Evolutionary conservation across 2,888 invertebrate species (phyloP), one percentile per base, ranked within the genome.

Genomic region (Macrophya alboannulata): DNA sequence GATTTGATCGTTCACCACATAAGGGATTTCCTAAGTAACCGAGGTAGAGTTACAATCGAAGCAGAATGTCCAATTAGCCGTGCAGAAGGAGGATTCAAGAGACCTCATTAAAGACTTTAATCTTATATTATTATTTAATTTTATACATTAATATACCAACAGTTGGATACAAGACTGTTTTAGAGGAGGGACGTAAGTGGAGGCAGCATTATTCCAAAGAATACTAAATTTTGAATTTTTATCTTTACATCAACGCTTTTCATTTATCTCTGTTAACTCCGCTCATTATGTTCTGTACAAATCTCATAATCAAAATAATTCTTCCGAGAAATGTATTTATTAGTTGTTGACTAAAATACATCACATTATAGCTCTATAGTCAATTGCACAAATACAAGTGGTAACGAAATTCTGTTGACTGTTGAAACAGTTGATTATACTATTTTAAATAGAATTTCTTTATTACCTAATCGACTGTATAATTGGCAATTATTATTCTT

Each of bases 1-100:
- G 98, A 99, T 93, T 95, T 99, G 94, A 99, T 99, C 92, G 99
- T 99, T 81, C 99, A 99, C 94, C 99, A 99, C 94, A 99, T 99
- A 93, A 97, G 98, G 90, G 99, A 99, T 93, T 96, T 98, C 92
- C 94, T 99, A 91, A 96, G 95, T 91, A 95, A 95, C 92, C 95
- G 95, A 59, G 94, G 94, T 89, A 92, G 91, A 86, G 89, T 91
- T 86, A 90, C 90, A 40, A 84, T 88, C 79, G 91, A 92, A 86
- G 88, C 90, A 59, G 92, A 93, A 89, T 91, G 89, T 89, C 91
- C 92, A 25, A 86, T 91, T 87, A 91, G 87, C 89, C 90, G 88
- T 85, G 88, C 87, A 82, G 91, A 92, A 86, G 90, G 90, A 89
- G 85, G 89, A 37, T 90, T 89, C 87, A 93, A 92, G 89, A 91